Base-by-base conservation (phyloP, 2,888 invertebrate genomes). In the Cerceris ruficornis region DNA sequence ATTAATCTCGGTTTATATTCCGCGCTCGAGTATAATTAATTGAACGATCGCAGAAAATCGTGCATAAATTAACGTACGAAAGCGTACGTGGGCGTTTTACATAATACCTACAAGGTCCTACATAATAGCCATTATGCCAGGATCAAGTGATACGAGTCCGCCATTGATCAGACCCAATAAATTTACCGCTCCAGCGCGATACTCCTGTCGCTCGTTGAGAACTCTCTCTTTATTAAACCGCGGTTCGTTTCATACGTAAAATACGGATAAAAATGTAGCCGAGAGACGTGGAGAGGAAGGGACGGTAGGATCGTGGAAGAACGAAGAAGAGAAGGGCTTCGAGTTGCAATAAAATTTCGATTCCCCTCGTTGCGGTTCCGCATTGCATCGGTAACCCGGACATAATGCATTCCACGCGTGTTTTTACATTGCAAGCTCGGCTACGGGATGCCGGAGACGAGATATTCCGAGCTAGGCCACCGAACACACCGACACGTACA, bases 331-430 rank as follows among this genome's bases (percentile, higher is more conserved):
- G 54, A 61, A 41, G 8, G 39, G 54, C 72, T 28, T 46, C 17
- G 17, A 59, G 49, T 17, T 58, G 62, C 62, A 65, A 77, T 66
- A 57, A 46, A 62, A 54, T 57, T 61, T 52, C 64, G 66, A 49
- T 57, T 39, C 39, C 43, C 57, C 28, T 28, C 46, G 42, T 39
- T 59, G 58, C 14, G 62, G 41, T 8, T 46, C 13, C 39, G 39
- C 54, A 15, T 46, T 28, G 43, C 28, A 49, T 9, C 43, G 49
- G 39, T 15, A 62, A 69, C 46, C 9, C 61, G 43, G 50, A 15
- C 50, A 43, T 71, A 69, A 72, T 69, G 55, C 69, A 69, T 75
- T 72, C 68, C 75, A 43, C 42, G 69, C 67, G 59, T 77, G 81
- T 81, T 70, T 81, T 80, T 70, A 42, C 46, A 14, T n/a, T 14